These are phyloP conservation scores for Caenorhabditis panamensis DNA, from an alignment of 2,888 invertebrate genomes.

Conservation along the genomic window DNA sequence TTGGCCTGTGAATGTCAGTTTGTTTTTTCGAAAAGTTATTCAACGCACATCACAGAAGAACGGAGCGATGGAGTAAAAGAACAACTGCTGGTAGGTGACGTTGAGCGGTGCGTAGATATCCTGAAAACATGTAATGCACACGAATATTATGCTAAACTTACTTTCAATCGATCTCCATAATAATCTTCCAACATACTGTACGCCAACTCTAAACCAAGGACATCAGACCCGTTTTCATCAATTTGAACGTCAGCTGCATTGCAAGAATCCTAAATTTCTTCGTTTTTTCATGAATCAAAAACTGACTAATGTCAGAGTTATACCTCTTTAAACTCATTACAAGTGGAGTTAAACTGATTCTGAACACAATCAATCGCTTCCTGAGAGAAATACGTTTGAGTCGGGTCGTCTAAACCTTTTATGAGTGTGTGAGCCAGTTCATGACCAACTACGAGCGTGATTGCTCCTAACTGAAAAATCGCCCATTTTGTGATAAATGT, in stretches of 20 bases:
- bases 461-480: neutral
- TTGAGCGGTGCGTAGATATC: neutral
- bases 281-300: no score
- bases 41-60: no score
- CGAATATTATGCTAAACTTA: neutral
- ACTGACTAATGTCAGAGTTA: no score
- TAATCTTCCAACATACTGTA: neutral
- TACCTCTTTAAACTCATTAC: slow-evolving; percentile 1
- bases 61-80: slow-evolving; percentile 1
- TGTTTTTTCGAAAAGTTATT: no score
- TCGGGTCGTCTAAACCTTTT: neutral
- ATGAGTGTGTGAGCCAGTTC: neutral
- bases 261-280: neutral
- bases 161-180: neutral
- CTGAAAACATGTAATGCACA: no score
- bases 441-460: neutral
- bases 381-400: neutral
- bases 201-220: neutral
- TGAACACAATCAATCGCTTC: neutral
- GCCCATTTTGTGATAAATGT: no score
- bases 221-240: slow-evolving; percentile 6
- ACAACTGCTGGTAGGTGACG: slow-evolving; percentile 6
- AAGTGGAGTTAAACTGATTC: neutral
- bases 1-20: no score
- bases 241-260: neutral